Evolutionary conservation across 1,140 invertebrate genomes (phyloP), one percentile per base, ranked within the genome.

Genomic region (Eriocheir sinensis): DNA sequence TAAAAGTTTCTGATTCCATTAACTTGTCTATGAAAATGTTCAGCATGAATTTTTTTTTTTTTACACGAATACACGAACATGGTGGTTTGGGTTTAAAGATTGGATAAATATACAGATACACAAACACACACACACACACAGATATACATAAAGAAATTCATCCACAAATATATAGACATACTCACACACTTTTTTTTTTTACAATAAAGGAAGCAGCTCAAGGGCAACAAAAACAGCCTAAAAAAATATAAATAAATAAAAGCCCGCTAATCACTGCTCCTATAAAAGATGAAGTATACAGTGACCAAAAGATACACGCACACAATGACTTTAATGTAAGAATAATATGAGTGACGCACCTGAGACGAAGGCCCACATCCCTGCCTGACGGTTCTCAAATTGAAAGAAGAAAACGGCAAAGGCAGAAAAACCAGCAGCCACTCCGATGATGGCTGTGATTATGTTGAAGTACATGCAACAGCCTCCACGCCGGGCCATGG

Each of bases 331-430:
- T 72, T 53, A 32, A 9, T 32, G 34, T 21, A 6, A 27, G 12
- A 27, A 12, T 8, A 86, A 2, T 86, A 86, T 86, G 38, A 41
- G 8, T 86, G 34, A 40, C 80, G 30, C 32, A 94, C 93, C 93
- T 88, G 93, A 94, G n/a, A 94, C 93, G 85, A 94, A 94, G n/a
- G 93, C 93, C 93, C 93, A 94, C 89, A 94, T 91, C n/a, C 93
- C 93, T 41, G 93, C 93, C 41, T 94, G 93, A 2, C 90, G 93
- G 86, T 94, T 94, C 60, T 86, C 80, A 86, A 94, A 94, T 21
- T 94, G 89, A 60, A 94, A 94, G 89, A 94, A 94, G 44, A 94
- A 94, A 38, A 94, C 93, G 0, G 17, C 79, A 79, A 94, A 94
- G 9, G 93, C 93, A 41, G 93, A 94, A 30, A 41, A 91, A 34